Evolutionary conservation across 2,888 invertebrate genomes (phyloP).

Genomic region (Leptarthrus brevirostris): DNA sequence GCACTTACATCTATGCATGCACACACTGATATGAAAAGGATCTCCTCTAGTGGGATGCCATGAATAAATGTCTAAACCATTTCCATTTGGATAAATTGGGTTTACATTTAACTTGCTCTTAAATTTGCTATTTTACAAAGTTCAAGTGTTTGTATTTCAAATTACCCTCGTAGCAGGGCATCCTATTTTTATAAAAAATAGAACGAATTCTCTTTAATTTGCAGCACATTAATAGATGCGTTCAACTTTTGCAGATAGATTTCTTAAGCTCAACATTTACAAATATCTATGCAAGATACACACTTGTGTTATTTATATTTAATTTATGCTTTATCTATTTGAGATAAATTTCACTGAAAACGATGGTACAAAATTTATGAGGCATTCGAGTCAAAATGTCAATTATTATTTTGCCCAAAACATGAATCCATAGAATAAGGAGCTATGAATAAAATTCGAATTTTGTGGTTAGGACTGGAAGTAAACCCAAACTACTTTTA

Average conservation of each 20-base stretch:
- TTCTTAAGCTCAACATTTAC: constrained; percentile 33
- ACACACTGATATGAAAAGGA: constrained; percentile 13
- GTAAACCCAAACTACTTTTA: too few relatives aligned
- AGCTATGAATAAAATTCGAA: too few relatives aligned
- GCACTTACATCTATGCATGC: constrained; percentile 4
- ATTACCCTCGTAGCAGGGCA: background rate
- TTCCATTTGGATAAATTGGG: constrained; percentile 6
- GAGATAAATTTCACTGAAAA: too few relatives aligned
- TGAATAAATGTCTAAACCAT: constrained; percentile 6
- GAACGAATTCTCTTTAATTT: background rate
- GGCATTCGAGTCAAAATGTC: background rate
- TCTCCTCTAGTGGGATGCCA: background rate
- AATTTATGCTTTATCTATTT: too few relatives aligned
- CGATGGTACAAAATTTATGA: background rate
- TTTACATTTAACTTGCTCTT: background rate
- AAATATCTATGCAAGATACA: constrained; percentile 2
- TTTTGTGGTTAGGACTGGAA: too few relatives aligned
- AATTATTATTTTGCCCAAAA: too few relatives aligned
- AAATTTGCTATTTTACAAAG: background rate
- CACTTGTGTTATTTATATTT: too few relatives aligned
- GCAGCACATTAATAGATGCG: background rate
- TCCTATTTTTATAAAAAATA: constrained; percentile 41
- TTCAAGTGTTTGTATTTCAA: background rate
- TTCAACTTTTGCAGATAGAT: constrained; percentile 7
- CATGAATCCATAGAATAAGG: too few relatives aligned